A percentile compares a stretch with the other conserved stretches of the same genome.
Evolutionary conservation across 1,140 invertebrate genomes (phyloP).

Genomic region (Adoxophyes honmai): DNA sequence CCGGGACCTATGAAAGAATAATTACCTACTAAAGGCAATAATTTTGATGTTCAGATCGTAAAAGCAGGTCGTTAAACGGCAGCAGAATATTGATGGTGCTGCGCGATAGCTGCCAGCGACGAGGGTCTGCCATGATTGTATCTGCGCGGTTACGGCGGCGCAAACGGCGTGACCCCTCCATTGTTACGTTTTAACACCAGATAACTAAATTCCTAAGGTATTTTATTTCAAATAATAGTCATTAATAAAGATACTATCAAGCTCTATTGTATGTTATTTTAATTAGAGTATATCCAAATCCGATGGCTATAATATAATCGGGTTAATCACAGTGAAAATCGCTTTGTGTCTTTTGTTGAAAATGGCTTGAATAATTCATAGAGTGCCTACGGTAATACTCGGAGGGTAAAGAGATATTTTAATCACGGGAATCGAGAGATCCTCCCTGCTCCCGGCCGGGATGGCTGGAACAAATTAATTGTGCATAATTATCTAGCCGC

Average conservation of each 20-base stretch:
- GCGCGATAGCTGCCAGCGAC: not conserved
- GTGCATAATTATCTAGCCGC: slow-evolving; percentile 13
- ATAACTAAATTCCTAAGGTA: slow-evolving; percentile 4
- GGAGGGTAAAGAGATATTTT: slow-evolving; percentile 14
- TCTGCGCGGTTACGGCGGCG: not conserved
- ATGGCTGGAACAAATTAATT: slow-evolving; percentile 9
- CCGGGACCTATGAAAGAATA: not conserved
- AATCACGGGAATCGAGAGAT: slow-evolving; percentile 15
- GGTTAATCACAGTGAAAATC: slow-evolving; percentile 14
- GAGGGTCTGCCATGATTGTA: not conserved
- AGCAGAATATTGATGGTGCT: not conserved
- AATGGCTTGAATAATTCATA: slow-evolving; percentile 14
- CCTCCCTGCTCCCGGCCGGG: not conserved
- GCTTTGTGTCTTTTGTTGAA: slow-evolving; percentile 14
- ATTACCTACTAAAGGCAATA: not conserved
- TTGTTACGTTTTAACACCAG: not conserved
- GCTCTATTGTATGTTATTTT: slow-evolving; percentile 9
- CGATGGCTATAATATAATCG: slow-evolving; percentile 11
- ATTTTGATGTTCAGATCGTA: slow-evolving; percentile 2
- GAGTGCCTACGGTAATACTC: slow-evolving; percentile 11
- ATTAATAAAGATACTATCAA: slow-evolving; percentile 14
- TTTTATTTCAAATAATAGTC: slow-evolving; percentile 1
- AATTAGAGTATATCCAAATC: slow-evolving; percentile 11
- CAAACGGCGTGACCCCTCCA: not conserved
- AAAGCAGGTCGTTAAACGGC: slow-evolving; percentile 3